Base-by-base conservation (phyloP, 2,113 vertebrate genomes). In the Lagopus leucura region DNA sequence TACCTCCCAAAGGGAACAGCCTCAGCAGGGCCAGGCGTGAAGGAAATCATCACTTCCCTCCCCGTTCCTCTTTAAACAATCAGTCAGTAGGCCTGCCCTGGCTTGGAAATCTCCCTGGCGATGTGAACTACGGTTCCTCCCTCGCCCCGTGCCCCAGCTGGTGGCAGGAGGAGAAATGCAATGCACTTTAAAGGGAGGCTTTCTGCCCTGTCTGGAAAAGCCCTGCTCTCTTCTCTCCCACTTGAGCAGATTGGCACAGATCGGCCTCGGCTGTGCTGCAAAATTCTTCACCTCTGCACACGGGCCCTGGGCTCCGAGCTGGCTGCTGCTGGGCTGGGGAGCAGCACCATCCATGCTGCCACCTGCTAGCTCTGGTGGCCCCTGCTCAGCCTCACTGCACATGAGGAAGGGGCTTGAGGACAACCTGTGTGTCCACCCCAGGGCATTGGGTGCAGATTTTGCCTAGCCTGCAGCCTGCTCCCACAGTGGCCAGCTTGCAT, bases 151-250 rank as follows among this genome's bases (percentile, higher is more conserved):
- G 2, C 88, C 83, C 80, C 83, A 66, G 86, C 87, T 85, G 87
- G 93, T 0, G 2, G 71, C 77, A 82, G 90, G 92, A 94, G 82
- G 75, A 86, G 88, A 54, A 92, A 92, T 6, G 30, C 0, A 1
- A 88, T 92, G 93, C 96, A 95, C 93, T 96, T 96, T 94, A 95
- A 89, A 77, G 78, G 86, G 91, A 95, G 82, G 86, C 43, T 83
- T 66, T 70, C 60, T 82, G 54, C 73, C 78, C 82, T 2, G 1
- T 64, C 65, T 78, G 0, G 0, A 70, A 89, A 84, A 76, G 79
- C 67, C n/a, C 63, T 86, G 81, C 69, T 90, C 76, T 90, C 71
- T 89, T 75, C 74, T 88, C 81, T 81, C 85, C 32, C 1, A 3
- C 48, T 69, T 70, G n/a, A 82, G 77, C 76, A 75, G 50, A 55